These are phyloP conservation scores for Orthosia cruda DNA, from an alignment of 2,888 invertebrate species.

Conservation along the genomic window DNA sequence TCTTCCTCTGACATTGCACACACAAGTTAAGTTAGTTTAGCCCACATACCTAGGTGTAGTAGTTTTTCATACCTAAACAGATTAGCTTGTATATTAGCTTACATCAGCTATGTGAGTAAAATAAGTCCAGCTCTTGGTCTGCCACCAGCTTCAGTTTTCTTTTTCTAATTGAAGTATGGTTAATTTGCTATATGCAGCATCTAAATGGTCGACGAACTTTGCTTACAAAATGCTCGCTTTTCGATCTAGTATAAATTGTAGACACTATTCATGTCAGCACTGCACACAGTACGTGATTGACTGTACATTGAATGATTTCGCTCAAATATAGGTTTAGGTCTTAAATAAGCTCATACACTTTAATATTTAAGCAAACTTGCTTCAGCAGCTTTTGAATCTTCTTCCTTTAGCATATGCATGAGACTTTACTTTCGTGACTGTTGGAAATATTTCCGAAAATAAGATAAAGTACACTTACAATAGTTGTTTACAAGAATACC, in stretches of 20 bases:
- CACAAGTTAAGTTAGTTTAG: too few species aligned
- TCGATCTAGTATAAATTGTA: conserved; percentile 27
- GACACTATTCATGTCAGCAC: conserved; percentile 13
- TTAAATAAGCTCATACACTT: conserved; percentile 33
- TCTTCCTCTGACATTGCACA: too few species aligned
- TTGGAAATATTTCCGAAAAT: background rate
- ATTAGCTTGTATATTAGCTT: too few species aligned
- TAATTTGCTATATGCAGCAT: background rate
- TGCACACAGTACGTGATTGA: conserved; percentile 28
- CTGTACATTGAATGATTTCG: too few species aligned
- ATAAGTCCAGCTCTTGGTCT: background rate
- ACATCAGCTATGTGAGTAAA: background rate
- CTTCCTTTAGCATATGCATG: background rate
- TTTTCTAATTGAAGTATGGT: background rate
- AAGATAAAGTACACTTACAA: background rate
- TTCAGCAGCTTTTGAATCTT: background rate
- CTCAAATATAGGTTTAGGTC: conserved; percentile 12
- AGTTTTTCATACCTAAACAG: too few species aligned
- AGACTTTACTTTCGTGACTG: background rate
- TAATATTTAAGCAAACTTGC: conserved; percentile 8
- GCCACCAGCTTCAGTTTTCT: background rate
- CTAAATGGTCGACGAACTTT: conserved; percentile 2
- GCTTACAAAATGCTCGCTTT: conserved; percentile 15
- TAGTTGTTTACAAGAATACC: background rate
- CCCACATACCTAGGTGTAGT: too few species aligned